Evolutionary conservation across 2,888 invertebrate genomes (phyloP).

Genomic region (Orthosia gracilis): DNA sequence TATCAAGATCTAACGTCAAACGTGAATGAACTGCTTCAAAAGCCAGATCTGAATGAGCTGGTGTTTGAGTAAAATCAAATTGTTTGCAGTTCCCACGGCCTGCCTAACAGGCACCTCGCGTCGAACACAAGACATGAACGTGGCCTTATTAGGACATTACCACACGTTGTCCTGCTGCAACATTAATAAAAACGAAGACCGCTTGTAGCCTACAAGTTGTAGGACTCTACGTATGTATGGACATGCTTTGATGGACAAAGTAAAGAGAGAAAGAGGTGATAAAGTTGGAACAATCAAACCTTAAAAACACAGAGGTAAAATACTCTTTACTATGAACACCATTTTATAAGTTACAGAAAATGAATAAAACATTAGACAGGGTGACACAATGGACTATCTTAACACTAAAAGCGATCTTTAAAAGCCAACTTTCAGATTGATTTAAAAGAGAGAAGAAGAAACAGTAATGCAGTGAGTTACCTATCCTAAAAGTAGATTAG

Average conservation of each 20-base stretch:
- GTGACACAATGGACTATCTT: no score
- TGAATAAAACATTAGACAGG: no score
- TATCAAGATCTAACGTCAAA: slow-evolving; percentile 6
- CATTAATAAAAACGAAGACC: slow-evolving; percentile 28
- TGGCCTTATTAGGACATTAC: slow-evolving; percentile 65
- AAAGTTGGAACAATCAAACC: no score
- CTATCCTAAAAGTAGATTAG: no score
- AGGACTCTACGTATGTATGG: slow-evolving; percentile 6
- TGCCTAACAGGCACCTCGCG: slow-evolving; percentile 82
- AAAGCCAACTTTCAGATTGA: no score
- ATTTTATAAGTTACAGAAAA: no score
- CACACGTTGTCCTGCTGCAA: slow-evolving; percentile 53
- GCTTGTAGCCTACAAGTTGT: background rate
- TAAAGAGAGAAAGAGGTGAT: no score
- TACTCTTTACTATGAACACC: no score
- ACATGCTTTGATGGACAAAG: slow-evolving; percentile 4
- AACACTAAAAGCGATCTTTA: no score
- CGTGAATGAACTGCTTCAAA: slow-evolving; percentile 62
- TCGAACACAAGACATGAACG: slow-evolving; percentile 63
- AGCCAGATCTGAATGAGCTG: slow-evolving; percentile 63
- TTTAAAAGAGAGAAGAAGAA: no score
- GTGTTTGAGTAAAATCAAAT: slow-evolving; percentile 64
- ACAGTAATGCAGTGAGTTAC: no score
- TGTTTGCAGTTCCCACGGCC: slow-evolving; percentile 87
- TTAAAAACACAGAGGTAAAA: no score